These are phyloP conservation scores for Drosophila oshimai DNA, from an alignment of 1,140 invertebrate genomes.

Conservation along the genomic window DNA sequence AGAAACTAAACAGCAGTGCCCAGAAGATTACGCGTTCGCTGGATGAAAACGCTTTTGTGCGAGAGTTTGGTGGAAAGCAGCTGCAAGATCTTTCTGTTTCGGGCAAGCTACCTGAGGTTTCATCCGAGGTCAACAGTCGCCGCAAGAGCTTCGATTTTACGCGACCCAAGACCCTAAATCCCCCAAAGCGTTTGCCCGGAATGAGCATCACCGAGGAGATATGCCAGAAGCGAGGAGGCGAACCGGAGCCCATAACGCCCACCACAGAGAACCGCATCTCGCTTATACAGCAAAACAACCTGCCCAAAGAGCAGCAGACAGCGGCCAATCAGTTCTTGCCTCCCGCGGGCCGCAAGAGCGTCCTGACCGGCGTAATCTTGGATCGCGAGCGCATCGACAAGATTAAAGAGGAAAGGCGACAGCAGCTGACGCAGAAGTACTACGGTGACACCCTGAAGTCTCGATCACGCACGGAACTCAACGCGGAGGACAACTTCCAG, in stretches of 20 bases:
- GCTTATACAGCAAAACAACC: slow-evolving; percentile 84
- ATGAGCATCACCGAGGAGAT: slow-evolving; percentile 82
- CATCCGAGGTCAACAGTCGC: slow-evolving; percentile 74
- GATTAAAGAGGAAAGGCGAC: slow-evolving; percentile 95
- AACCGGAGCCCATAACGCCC: slow-evolving; percentile 76
- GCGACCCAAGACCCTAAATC: slow-evolving; percentile 83
- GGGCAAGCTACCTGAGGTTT: slow-evolving; percentile 65
- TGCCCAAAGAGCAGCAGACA: slow-evolving; percentile 41
- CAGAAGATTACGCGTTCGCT: slow-evolving; percentile 87
- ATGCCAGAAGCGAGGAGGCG: slow-evolving; percentile 65
- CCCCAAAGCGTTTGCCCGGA: slow-evolving; percentile 85
- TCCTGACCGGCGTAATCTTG: slow-evolving; percentile 83
- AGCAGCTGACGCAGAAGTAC: slow-evolving; percentile 93
- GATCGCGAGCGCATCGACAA: slow-evolving; percentile 92
- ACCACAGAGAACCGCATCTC: slow-evolving; percentile 85
- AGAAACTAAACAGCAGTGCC: slow-evolving; percentile 85
- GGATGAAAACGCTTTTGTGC: slow-evolving; percentile 88
- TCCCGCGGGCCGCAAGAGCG: slow-evolving; percentile 52
- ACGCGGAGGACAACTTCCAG: slow-evolving; percentile 71
- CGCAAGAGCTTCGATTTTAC: slow-evolving; percentile 83
- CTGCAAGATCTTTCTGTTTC: slow-evolving; percentile 75
- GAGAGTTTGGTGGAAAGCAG: slow-evolving; percentile 84
- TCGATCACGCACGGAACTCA: slow-evolving; percentile 77
- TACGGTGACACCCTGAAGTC: slow-evolving; percentile 90
- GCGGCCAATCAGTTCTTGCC: slow-evolving; percentile 27